Evolutionary conservation across 2,113 vertebrate species (phyloP), one percentile per base, ranked within the genome.

Genomic region (Lota lota): DNA sequence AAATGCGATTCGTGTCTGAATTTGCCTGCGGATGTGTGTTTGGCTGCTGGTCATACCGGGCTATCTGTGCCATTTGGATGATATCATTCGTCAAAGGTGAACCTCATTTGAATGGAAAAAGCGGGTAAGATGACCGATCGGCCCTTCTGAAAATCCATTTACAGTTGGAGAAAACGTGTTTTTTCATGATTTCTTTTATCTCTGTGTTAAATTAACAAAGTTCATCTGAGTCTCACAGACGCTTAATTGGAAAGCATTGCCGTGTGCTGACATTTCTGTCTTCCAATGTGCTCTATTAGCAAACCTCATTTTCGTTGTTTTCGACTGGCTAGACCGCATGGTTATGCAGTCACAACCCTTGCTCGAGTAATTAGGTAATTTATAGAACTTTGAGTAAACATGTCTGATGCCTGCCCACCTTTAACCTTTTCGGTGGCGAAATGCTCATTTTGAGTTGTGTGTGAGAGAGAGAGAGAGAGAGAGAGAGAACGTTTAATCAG

Each of bases 231-330:
- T 59, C 28, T 40, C 69, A 72, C 53, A 65, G 59, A 50, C 22
- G 33, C 63, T 69, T 78, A 77, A 84, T 72, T 85, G 65, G 74
- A 79, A 73, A 72, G 80, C 70, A 75, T 61, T 66, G 76, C 63
- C 77, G 71, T 71, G 70, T 82, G 67, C 57, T 82, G 72, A 24
- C 70, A 51, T 82, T 83, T 68, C 70, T 65, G 51, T 68, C 80
- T 83, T 63, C 70, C 40, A 58, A 54, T 63, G 22, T 78, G 67
- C 79, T 83, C 79, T 60, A 78, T 84, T 75, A 79, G 69, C 67
- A 69, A 79, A 2, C 28, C 24, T 59, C 33, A 61, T 63, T 69
- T 70, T 60, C 24, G 77, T 86, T 73, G 22, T 67, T 4, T 47
- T n/a, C 22, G 16, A 51, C 62, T 80, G 66, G 57, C 68, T 16